phyloP scores from a whole-genome alignment of 2,888 invertebrate species.

The Philhelius pedissequus region DNA sequence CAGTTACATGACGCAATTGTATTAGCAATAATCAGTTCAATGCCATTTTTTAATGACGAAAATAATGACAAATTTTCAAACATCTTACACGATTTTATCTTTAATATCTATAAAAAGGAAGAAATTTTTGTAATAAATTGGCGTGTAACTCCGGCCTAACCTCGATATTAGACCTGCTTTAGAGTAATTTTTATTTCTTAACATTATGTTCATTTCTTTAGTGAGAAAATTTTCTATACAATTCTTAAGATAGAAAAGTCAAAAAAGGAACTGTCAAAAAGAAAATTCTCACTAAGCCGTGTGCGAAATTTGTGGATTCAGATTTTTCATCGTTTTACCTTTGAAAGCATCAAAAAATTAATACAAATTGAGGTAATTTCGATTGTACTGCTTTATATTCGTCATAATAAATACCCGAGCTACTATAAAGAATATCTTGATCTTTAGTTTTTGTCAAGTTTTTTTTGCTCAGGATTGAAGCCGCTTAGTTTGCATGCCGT shows the following conservation, averaged over 20 bases:
- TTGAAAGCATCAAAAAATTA: neutral
- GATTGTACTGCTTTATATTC: rapidly evolving
- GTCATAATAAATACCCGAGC: neutral
- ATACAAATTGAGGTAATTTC: conserved; percentile 18
- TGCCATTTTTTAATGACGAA: no score
- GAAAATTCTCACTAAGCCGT: neutral
- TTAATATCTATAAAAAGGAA: no score
- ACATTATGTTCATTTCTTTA: neutral
- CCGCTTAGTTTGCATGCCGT: neutral
- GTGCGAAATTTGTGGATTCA: conserved; percentile 34
- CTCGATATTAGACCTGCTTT: no score
- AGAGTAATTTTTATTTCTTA: no score
- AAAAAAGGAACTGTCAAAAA: conserved; percentile 39
- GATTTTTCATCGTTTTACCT: neutral
- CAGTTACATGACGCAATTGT: no score
- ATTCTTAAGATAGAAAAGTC: neutral
- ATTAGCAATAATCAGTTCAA: no score
- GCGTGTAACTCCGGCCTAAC: no score
- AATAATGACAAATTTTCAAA: no score
- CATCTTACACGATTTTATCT: no score
- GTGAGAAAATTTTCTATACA: conserved; percentile 17
- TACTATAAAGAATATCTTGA: neutral
- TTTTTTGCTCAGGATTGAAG: neutral
- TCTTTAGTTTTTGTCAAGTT: neutral
- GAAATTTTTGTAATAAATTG: no score